A percentile compares a stretch with the other conserved stretches of the same genome.
phyloP scores from a whole-genome alignment of 2,797 vertebrate species.

The Pachyuromys duprasi region DNA sequence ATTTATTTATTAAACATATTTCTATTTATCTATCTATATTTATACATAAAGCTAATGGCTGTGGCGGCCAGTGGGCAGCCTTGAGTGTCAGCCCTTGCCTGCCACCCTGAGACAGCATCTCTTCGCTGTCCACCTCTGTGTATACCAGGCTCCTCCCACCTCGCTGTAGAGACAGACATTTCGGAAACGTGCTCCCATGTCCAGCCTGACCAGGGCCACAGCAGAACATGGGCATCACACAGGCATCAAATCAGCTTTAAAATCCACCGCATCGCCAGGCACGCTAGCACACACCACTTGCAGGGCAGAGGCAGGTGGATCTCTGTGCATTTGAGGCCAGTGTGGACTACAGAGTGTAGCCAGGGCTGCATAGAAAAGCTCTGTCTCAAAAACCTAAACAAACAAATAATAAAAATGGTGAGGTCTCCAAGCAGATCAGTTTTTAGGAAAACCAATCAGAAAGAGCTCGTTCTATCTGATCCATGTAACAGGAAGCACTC shows the following conservation, averaged over 20 bases:
- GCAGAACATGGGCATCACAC: background rate
- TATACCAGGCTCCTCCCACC: background rate
- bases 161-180: background rate
- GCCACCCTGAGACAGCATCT: background rate
- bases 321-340: background rate
- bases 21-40: no score
- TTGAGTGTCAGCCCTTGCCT: background rate
- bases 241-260: background rate
- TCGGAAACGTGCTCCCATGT: background rate
- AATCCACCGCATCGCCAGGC: background rate
- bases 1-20: no score
- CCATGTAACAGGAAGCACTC: background rate
- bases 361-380: background rate
- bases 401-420: background rate
- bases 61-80: background rate
- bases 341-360: background rate
- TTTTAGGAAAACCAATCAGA: background rate
- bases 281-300: background rate
- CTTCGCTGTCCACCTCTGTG: background rate
- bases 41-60: no score
- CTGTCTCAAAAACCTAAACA: background rate
- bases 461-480: background rate
- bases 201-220: background rate
- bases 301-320: background rate
- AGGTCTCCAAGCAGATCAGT: background rate